A percentile compares a stretch with the other conserved stretches of the same genome.
These are phyloP conservation scores for Pterocles orientalis DNA, from an alignment of 2,113 vertebrate genomes.

Conservation along the genomic window DNA sequence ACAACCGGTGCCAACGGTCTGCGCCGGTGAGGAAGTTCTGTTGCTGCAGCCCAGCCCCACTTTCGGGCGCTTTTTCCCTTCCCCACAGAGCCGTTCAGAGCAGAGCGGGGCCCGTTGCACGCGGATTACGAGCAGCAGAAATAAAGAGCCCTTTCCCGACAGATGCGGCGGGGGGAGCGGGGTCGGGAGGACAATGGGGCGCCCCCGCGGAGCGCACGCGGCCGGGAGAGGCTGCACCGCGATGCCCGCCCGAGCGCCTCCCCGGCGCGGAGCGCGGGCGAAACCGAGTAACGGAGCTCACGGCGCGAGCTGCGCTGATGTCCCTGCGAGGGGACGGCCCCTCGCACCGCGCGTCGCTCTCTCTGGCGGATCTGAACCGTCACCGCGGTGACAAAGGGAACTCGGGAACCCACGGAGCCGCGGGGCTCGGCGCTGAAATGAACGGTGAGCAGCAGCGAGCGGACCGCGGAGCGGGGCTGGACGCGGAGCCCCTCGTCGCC, in stretches of 20 bases:
- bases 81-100: neutral
- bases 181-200: neutral
- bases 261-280: neutral
- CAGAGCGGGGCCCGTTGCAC: neutral
- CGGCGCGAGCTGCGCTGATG: neutral
- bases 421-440: neutral
- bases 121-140: neutral
- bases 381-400: neutral
- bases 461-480: neutral
- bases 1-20: neutral
- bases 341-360: neutral
- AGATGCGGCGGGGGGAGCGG: neutral
- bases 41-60: neutral
- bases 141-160: neutral
- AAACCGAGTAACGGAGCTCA: neutral
- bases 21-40: neutral
- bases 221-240: neutral
- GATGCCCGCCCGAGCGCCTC: neutral
- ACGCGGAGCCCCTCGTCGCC: neutral
- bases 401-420: neutral
- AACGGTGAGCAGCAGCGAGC: neutral
- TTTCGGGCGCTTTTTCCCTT: neutral
- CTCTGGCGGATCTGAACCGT: neutral
- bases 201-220: neutral
- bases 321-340: neutral